Evolutionary conservation across 2,797 vertebrate species (phyloP).

Genomic region (Pseudotriccus pelzelni): DNA sequence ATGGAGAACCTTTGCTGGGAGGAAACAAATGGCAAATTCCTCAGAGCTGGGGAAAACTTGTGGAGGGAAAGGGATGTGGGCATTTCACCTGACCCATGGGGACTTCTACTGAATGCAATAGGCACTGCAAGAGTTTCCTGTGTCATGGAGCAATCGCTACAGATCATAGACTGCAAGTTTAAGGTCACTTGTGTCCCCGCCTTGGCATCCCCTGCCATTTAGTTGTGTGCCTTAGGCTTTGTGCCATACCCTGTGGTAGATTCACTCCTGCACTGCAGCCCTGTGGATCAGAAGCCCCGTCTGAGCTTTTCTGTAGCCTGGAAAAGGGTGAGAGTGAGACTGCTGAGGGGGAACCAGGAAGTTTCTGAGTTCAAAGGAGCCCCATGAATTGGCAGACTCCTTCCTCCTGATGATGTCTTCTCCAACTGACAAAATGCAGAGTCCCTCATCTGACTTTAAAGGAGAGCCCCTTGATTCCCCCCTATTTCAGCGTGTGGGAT

Average conservation of each 20-base stretch:
- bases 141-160: neutral
- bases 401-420: neutral
- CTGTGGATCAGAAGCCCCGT: neutral
- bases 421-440: neutral
- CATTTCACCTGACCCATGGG: neutral
- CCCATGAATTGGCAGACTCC: neutral
- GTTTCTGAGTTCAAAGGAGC: neutral
- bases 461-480: neutral
- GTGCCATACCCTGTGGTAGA: fast-evolving
- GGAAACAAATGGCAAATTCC: neutral
- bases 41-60: neutral
- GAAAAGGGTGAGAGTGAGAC: neutral
- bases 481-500: neutral
- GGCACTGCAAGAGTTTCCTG: neutral
- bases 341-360: neutral
- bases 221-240: neutral
- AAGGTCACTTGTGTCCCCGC: neutral
- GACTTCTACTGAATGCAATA: neutral
- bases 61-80: neutral
- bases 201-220: neutral
- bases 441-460: neutral
- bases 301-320: neutral
- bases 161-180: neutral
- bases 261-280: neutral
- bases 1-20: neutral